Evolutionary conservation across 1,140 invertebrate genomes (phyloP).

Genomic region (Mactra quadrangularis): DNA sequence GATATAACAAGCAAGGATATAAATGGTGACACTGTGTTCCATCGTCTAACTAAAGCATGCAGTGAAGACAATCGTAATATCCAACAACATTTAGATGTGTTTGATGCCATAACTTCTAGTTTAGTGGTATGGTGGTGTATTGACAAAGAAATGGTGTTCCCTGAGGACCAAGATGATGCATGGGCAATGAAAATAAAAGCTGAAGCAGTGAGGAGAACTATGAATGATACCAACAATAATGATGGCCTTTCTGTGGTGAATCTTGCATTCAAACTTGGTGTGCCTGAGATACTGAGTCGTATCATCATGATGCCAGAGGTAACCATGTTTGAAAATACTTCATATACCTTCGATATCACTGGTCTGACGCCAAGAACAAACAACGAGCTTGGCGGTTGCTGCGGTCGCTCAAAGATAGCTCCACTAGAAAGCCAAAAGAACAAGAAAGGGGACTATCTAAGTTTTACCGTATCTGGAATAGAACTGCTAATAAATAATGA

Average conservation of each 20-base stretch:
- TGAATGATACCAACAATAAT: constrained; percentile 67
- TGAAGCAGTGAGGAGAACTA: constrained; percentile 63
- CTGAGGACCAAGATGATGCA: constrained; percentile 58
- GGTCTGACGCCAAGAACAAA: constrained; percentile 72
- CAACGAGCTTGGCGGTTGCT: constrained; percentile 61
- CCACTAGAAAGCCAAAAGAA: constrained; percentile 10
- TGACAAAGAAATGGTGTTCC: constrained; percentile 55
- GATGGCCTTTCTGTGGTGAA: constrained; percentile 69
- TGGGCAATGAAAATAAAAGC: constrained; percentile 38
- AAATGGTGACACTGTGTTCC: constrained; percentile 74
- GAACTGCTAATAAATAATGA: constrained; percentile 68
- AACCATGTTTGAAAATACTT: constrained; percentile 52
- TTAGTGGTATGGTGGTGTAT: constrained; percentile 70
- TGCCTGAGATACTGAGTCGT: constrained; percentile 59
- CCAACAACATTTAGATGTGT: constrained; percentile 60
- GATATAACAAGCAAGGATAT: constrained; percentile 69
- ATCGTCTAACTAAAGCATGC: constrained; percentile 65
- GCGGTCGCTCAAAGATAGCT: constrained; percentile 24
- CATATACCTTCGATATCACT: constrained; percentile 68
- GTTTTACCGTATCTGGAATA: constrained; percentile 60
- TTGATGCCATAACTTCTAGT: constrained; percentile 67
- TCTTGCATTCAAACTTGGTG: constrained; percentile 68
- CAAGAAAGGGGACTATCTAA: background rate
- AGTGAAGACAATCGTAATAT: constrained; percentile 40
- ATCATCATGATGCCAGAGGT: constrained; percentile 65